Evolutionary conservation across 2,797 vertebrate genomes (phyloP), one percentile per base, ranked within the genome.

Genomic region (Lagorchestes hirsutus): DNA sequence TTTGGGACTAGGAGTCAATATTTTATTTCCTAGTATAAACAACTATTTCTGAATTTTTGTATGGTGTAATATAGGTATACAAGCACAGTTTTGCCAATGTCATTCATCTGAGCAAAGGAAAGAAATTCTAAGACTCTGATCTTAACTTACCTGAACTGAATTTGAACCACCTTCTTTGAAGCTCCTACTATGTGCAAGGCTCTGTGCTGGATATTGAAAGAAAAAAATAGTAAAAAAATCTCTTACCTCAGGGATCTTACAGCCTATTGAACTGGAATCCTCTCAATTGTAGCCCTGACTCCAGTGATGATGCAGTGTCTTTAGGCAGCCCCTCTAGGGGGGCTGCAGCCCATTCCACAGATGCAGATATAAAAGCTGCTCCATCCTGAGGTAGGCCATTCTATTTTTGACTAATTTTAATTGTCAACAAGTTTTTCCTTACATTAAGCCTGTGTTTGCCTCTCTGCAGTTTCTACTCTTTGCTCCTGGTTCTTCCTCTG

Each of bases 141-240:
- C 67, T 24, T 24, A 82, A 6, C 12, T 40, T 10, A 82, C 18
- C 18, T 22, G 67, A 82, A 46, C 24, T 40, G 18, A 2, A 46
- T 24, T 24, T 4, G 18, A 82, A 82, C 1, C 6, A 24, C 6
- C 67, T 82, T 46, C 67, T 40, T 40, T 74, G 34, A 74, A 74
- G 52, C 56, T 94, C 50, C 6, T 28, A 3, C 28, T 0, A 14
- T 5, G 3, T 74, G 46, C 34, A 55, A 18, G 34, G 12, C 27
- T 0, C 18, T 1, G 1, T 11, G 11, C 27, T 12, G 0, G 10
- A 5, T 0, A 0, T 1, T 22, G 0, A 28, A n/a, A 92, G 14
- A 3, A 16, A 46, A 16, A 4, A 4, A 1, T 18, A 3, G 8
- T 3, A 14, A 22, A 1, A n/a, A 13, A 54, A 34, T 40, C 12